A percentile compares a stretch with the other conserved stretches of the same genome.
Evolutionary conservation across 2,113 vertebrate genomes (phyloP).

Genomic region (Melanostigma gelatinosum): DNA sequence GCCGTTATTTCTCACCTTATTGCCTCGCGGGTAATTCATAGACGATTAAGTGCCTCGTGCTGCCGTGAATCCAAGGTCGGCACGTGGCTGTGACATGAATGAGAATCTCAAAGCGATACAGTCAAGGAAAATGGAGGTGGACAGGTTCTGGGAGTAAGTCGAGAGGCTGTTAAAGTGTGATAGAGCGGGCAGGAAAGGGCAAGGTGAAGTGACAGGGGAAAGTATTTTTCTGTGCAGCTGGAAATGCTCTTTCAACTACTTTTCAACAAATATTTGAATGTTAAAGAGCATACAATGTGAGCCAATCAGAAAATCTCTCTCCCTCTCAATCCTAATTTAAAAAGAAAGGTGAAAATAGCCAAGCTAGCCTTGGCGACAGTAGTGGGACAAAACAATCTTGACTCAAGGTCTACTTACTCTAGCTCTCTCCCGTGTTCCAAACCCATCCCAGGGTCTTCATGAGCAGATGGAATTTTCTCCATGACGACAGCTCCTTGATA

Average conservation of each 20-base stretch:
- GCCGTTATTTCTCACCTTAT: background rate
- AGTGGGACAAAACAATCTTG: no score
- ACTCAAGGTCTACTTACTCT: background rate
- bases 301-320: background rate
- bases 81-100: conserved; percentile 37
- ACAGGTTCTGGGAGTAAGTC: conserved; percentile 2
- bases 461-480: background rate
- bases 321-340: no score
- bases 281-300: background rate
- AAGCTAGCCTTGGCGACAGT: background rate
- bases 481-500: background rate
- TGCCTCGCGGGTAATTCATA: conserved; percentile 47
- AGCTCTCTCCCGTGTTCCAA: background rate
- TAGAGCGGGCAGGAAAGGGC: background rate
- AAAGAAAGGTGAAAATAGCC: no score
- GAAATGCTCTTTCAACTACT: background rate
- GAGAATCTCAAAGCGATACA: conserved; percentile 10
- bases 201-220: conserved; percentile 14
- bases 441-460: background rate
- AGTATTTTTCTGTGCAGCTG: background rate
- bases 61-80: conserved; percentile 57
- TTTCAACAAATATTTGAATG: background rate
- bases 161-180: conserved; percentile 17
- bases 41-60: conserved; percentile 45
- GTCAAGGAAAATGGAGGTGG: background rate